Conservation (phyloP, 2,113 vertebrate genomes). For the Cathartes aura region DNA sequence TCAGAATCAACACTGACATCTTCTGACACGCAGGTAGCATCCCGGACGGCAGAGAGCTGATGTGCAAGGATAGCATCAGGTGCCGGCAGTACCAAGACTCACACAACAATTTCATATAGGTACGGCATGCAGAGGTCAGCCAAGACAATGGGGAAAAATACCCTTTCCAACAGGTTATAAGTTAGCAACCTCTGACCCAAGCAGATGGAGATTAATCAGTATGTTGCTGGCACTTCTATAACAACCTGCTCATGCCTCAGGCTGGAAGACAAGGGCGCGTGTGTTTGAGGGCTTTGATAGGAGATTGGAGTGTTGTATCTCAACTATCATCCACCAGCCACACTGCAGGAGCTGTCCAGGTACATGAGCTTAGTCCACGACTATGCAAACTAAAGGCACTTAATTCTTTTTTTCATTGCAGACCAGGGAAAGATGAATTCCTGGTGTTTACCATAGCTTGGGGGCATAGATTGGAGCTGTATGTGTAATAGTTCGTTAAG, state of each 20-base stretch:
- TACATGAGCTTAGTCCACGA: neutral
- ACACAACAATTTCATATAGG: rapidly evolving
- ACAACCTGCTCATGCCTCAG: neutral
- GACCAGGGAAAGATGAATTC: neutral
- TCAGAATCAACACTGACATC: neutral
- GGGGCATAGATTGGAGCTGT: neutral
- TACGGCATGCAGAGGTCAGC: rapidly evolving
- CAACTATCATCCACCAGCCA: neutral
- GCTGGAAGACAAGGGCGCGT: neutral
- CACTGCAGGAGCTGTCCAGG: neutral
- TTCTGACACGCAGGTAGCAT: neutral
- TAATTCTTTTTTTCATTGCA: neutral
- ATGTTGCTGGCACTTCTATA: neutral
- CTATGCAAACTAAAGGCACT: neutral
- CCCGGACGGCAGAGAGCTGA: neutral
- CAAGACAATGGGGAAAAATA: rapidly evolving
- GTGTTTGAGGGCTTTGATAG: neutral
- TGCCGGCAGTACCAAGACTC: rapidly evolving
- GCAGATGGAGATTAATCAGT: neutral
- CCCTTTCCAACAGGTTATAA: neutral
- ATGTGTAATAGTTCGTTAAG: neutral
- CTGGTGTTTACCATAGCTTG: neutral
- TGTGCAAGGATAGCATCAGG: neutral
- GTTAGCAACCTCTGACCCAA: neutral
- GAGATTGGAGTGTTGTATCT: neutral